Conservation (phyloP, 2,113 vertebrate species). For the Gasterosteus nipponicus region DNA sequence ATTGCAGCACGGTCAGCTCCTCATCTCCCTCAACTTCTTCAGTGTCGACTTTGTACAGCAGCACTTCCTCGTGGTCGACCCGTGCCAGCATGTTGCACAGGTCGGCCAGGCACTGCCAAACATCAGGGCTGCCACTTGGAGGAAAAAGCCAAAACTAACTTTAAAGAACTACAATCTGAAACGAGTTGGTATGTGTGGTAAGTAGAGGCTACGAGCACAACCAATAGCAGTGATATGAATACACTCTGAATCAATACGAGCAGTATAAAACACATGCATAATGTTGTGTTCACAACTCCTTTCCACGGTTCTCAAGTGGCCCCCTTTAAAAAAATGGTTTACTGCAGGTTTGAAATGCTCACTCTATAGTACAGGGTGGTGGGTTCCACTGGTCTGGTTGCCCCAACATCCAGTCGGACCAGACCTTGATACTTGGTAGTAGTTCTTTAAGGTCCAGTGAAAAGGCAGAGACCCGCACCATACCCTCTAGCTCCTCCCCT, state of each 20-base stretch:
- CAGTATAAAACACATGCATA: neutral
- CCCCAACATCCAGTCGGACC: constrained; percentile 99
- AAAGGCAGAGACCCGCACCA: constrained; percentile 91
- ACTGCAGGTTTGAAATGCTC: constrained; percentile 35
- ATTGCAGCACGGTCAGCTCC: constrained; percentile 91
- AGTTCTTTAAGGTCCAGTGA: constrained; percentile 90
- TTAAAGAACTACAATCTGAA: constrained; percentile 59
- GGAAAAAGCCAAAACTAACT: neutral
- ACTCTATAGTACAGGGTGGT: constrained; percentile 85
- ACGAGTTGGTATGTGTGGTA: constrained; percentile 73
- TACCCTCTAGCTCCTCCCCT: constrained; percentile 80
- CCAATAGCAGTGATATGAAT: neutral
- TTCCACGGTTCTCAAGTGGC: neutral
- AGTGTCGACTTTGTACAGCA: constrained; percentile 89
- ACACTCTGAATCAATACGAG: neutral
- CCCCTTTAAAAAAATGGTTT: neutral
- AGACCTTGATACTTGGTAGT: constrained; percentile 95
- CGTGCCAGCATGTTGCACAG: constrained; percentile 94
- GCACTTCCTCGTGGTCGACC: constrained; percentile 94
- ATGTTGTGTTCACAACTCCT: neutral
- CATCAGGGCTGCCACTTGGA: constrained; percentile 83
- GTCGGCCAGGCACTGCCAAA: constrained; percentile 93
- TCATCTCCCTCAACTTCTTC: constrained; percentile 88
- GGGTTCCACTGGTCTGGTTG: constrained; percentile 97
- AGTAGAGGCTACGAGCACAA: neutral